Evolutionary conservation across 2,888 invertebrate genomes (phyloP), one percentile per base, ranked within the genome.

Genomic region (Junonia oenone): DNA sequence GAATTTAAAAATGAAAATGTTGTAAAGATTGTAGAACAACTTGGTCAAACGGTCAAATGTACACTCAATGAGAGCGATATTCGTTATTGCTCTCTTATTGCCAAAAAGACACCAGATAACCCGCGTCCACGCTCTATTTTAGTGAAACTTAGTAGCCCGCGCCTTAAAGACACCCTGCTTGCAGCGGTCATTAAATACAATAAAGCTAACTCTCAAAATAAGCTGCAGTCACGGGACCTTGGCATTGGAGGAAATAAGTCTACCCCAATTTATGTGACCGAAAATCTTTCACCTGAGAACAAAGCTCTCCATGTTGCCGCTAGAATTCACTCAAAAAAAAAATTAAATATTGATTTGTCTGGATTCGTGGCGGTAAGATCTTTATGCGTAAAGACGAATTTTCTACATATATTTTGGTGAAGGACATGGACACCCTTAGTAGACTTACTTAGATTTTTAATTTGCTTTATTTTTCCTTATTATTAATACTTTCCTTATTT

Each of bases 301-400:
- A 68, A 68, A 51, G 38, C 57, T 2, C 49, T 71, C 3, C 68
- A 68, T 48, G 71, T 69, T 9, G 66, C 66, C 8, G 63, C 67
- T 5, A 6, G 38, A 40, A 17, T 40, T 11, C n/a, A n/a, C n/a
- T n/a, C n/a, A n/a, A n/a, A n/a, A n/a, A n/a, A n/a, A n/a, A n/a
- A n/a, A n/a, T n/a, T n/a, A n/a, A n/a, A n/a, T 68, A 66, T 29
- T 64, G 63, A 47, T 22, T 3, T 22, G 63, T 68, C 1, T 68
- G 67, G 67, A 51, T 71, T 2, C 63, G 67, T 0, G 62, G 64
- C 45, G 69, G 68, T 0, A 52, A 64, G 5, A 62, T 61, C n/a
- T 58, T 55, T 47, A 59, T 54, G 31, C 45, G 60, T 6, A 66
- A 62, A 40, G 37, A 55, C 19, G 61, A 62, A 45, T 17, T 17